Base-by-base conservation (phyloP, 2,797 vertebrate genomes). In the Sandelia bainsii region DNA sequence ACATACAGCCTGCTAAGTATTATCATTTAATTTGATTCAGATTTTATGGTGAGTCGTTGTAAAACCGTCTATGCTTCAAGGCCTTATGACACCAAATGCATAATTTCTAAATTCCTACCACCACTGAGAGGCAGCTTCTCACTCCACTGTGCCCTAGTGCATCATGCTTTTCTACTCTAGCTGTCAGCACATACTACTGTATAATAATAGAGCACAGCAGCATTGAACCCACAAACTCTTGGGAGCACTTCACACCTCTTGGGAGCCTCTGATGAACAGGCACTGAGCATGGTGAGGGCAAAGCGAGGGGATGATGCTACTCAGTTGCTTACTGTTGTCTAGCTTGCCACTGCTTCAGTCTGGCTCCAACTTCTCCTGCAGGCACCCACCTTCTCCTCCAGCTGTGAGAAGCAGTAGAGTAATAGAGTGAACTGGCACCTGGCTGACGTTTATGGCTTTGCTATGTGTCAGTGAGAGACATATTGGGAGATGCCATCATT, bases 171-270 rank as follows among this genome's bases (percentile, higher is more conserved):
- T 88, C 70, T 13, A 68, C 66, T 76, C 45, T 46, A 75, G 81
- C 89, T 93, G 90, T 92, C 92, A 91, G 84, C 91, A 91, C 86
- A 29, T 86, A 85, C 92, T 94, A 84, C 91, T 70, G 90, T 91
- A 91, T 92, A 92, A 94, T 92, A 81, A 87, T n/a, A 77, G 81
- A 73, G 68, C 51, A 58, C 23, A 27, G 70, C 72, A 67, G 62
- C 25, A 78, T 69, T 66, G 75, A 82, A 64, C 61, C 78, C 76
- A 87, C 81, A 83, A 61, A 65, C 82, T 79, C 79, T 29, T 7
- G 63, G 84, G 80, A 86, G 77, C 67, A 80, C 76, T 84, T 87
- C 73, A 81, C 77, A 80, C 78, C 58, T 72, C 51, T 63, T 44
- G 53, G 19, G 3, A 27, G 50, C 60, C 66, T 66, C 48, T 37